Base-by-base conservation (phyloP, 2,888 invertebrate species). In the Tachystola acroxantha region DNA sequence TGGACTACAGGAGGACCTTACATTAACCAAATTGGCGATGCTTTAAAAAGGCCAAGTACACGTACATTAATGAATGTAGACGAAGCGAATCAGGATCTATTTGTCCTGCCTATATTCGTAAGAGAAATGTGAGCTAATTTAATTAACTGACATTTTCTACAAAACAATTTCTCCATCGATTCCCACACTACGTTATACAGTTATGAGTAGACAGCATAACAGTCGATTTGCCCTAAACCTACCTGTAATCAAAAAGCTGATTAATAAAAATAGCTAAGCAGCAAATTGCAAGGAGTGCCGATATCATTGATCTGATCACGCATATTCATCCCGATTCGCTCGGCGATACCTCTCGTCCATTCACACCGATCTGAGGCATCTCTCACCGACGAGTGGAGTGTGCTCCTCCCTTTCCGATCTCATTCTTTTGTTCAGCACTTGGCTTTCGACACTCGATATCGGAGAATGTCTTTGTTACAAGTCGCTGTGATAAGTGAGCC, bases 231-330 rank as follows among this genome's bases (percentile, higher is more conserved):
- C n/a, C n/a, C n/a, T n/a, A n/a, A n/a, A n/a, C 24, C 16, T 16
- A 24, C 24, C 24, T 7, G 24, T n/a, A 2, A n/a, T n/a, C n/a
- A n/a, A 24, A 7, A 9, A n/a, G 24, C 3, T 6, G 24, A 9
- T 24, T 24, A 3, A 24, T 9, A 24, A 66, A 47, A 66, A 47
- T 37, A 45, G 52, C 39, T 51, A 64, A 61, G 53, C 54, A 62
- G 67, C 67, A 47, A 45, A 53, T 57, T 58, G 60, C 50, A 47
- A 60, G 57, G 62, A 73, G 73, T 69, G 74, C 69, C 73, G 62
- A 65, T 73, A 76, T 79, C 75, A 84, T 78, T 81, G n/a, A n/a
- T n/a, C n/a, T 80, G 84, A 84, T 82, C 75, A 73, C 71, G 80
- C 77, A 76, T 79, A 78, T 77, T 61, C 51, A 50, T 52, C 59